These are phyloP conservation scores for Alosa sapidissima DNA, from an alignment of 2,797 vertebrate genomes.

Conservation along the genomic window DNA sequence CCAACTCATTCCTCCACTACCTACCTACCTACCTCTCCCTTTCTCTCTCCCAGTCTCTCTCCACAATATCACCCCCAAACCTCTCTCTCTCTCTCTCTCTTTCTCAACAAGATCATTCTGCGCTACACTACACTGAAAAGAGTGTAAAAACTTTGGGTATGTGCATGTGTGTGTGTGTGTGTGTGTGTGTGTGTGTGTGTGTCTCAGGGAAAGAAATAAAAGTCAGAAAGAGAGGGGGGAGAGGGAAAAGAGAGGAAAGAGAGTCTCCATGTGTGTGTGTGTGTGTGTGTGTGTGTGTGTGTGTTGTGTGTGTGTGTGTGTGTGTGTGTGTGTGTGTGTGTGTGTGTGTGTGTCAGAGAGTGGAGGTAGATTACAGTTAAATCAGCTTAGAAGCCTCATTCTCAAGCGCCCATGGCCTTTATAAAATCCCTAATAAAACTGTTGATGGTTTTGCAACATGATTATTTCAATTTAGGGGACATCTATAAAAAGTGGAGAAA, in stretches of 20 bases:
- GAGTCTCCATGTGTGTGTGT: neutral
- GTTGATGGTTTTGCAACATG: slow-evolving; percentile 26
- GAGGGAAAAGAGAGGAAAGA: too few relatives aligned
- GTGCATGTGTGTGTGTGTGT: neutral
- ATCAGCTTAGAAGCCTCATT: slow-evolving; percentile 13
- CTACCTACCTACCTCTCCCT: neutral
- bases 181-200: neutral
- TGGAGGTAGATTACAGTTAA: slow-evolving; percentile 17
- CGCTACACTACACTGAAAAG: neutral
- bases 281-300: too few relatives aligned
- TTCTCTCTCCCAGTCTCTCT: neutral
- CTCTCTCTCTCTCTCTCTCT: too few relatives aligned
- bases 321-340: neutral
- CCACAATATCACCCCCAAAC: too few relatives aligned
- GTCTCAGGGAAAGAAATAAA: neutral
- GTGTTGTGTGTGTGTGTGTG: neutral
- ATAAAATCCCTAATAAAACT: slow-evolving; percentile 26
- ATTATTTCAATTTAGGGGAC: slow-evolving; percentile 27
- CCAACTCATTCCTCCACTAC: neutral
- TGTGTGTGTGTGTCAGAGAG: neutral
- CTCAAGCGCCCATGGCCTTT: slow-evolving; percentile 19
- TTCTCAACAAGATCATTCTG: neutral
- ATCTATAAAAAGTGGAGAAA: slow-evolving; percentile 22
- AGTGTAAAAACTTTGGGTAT: neutral
- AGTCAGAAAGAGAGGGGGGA: too few relatives aligned